Conservation (phyloP, 2,888 invertebrate genomes). For the Lithophane ornitopus region DNA sequence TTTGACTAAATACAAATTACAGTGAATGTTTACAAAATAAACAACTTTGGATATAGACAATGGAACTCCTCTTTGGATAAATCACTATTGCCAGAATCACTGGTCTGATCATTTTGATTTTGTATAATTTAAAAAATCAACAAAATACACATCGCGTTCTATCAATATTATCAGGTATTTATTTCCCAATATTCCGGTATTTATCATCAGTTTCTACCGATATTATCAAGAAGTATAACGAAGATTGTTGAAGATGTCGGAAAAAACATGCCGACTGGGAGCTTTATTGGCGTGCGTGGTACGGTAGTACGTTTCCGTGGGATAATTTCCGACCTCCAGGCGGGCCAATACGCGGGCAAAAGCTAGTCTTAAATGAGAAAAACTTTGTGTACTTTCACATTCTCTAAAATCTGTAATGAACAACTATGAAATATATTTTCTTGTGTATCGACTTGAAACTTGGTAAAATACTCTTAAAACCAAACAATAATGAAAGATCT, state of each 20-base stretch:
- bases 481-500: rapidly evolving
- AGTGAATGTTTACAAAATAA: too few species aligned
- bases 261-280: too few species aligned
- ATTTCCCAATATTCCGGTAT: neutral
- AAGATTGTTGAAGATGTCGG: too few species aligned
- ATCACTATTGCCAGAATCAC: too few species aligned
- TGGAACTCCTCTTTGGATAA: neutral
- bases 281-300: too few species aligned
- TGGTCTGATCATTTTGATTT: slow-evolving; percentile 21
- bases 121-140: neutral
- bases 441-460: neutral
- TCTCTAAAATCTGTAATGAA: neutral
- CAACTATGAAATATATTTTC: neutral
- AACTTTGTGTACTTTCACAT: neutral
- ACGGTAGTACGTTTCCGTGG: too few species aligned
- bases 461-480: neutral
- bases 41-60: neutral
- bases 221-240: neutral
- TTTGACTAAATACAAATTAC: too few species aligned
- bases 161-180: neutral
- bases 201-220: neutral
- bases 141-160: neutral
- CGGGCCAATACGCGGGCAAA: too few species aligned
- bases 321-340: too few species aligned
- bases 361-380: neutral